Conservation (phyloP, 2,888 invertebrate species). For the Diadegma fenestrale region DNA sequence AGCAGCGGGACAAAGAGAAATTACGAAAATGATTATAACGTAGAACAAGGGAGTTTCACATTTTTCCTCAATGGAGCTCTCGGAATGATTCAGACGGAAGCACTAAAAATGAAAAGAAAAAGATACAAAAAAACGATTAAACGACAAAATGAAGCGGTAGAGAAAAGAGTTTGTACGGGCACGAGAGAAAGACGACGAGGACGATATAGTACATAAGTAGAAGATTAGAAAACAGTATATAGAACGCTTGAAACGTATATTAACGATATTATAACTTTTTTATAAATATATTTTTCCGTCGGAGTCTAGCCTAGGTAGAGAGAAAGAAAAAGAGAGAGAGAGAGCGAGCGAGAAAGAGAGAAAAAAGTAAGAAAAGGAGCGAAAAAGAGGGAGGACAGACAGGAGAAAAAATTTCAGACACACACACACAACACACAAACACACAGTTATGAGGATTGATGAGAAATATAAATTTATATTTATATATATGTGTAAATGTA, state of each 20-base stretch:
- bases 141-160: slow-evolving; percentile 41
- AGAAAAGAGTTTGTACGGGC: slow-evolving; percentile 68
- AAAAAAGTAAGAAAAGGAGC: slow-evolving; percentile 51
- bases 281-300: slow-evolving; percentile 85
- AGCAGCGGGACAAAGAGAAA: slow-evolving; percentile 36
- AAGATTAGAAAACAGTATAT: slow-evolving; percentile 78
- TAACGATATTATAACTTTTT: slow-evolving; percentile 84
- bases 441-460: slow-evolving; percentile 81
- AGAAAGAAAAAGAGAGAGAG: slow-evolving; percentile 11
- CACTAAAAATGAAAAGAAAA: slow-evolving; percentile 70
- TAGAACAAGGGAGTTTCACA: slow-evolving; percentile 42
- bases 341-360: not conserved
- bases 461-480: slow-evolving; percentile 71
- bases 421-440: not conserved
- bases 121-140: slow-evolving; percentile 16
- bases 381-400: not conserved
- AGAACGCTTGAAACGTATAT: slow-evolving; percentile 84
- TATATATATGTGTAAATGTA: slow-evolving; percentile 14
- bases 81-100: slow-evolving; percentile 66
- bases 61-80: slow-evolving; percentile 59
- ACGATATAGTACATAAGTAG: slow-evolving; percentile 79
- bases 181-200: slow-evolving; percentile 75
- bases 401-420: slow-evolving; percentile 73
- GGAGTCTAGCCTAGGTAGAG: slow-evolving; percentile 84
- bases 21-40: slow-evolving; percentile 47